These are phyloP conservation scores for Aspiorhynchus laticeps DNA, from an alignment of 2,113 vertebrate genomes.

Conservation along the genomic window DNA sequence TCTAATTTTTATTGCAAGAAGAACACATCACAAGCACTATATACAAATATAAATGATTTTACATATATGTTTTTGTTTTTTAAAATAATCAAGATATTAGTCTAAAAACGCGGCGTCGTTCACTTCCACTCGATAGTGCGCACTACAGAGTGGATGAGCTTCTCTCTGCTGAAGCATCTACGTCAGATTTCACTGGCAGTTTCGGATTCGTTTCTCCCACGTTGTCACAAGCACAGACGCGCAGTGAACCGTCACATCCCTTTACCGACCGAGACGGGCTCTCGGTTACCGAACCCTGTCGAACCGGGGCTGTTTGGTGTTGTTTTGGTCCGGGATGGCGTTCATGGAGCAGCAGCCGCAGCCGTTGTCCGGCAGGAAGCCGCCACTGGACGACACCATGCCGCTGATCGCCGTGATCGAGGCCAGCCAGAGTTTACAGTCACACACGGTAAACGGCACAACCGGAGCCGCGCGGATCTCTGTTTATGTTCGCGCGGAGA, in stretches of 20 bases:
- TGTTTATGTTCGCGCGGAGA: neutral
- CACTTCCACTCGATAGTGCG: neutral
- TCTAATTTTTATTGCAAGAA: no score
- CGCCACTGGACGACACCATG: conserved; percentile 89
- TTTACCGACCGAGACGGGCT: conserved; percentile 36
- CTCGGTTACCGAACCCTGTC: conserved; percentile 24
- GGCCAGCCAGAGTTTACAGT: conserved; percentile 90
- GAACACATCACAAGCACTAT: neutral
- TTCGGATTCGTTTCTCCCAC: conserved; percentile 38
- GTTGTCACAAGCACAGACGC: conserved; percentile 22
- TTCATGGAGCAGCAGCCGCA: conserved; percentile 83
- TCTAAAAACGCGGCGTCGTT: neutral
- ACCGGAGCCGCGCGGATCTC: neutral
- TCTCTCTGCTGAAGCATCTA: neutral
- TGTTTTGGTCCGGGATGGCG: conserved; percentile 77
- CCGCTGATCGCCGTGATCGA: conserved; percentile 88
- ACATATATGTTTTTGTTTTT: neutral
- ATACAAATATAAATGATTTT: neutral
- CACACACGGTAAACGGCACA: conserved; percentile 86
- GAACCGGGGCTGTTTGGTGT: neutral
- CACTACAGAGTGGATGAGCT: conserved; percentile 2
- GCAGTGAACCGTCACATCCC: neutral
- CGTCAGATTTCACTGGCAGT: conserved; percentile 14
- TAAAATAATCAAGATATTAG: no score
- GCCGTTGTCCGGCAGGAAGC: conserved; percentile 71